A percentile compares a stretch with the other conserved stretches of the same genome.
These are phyloP conservation scores for Pristionchus pacificus DNA, from an alignment of 1,140 invertebrate genomes.

Conservation along the genomic window DNA sequence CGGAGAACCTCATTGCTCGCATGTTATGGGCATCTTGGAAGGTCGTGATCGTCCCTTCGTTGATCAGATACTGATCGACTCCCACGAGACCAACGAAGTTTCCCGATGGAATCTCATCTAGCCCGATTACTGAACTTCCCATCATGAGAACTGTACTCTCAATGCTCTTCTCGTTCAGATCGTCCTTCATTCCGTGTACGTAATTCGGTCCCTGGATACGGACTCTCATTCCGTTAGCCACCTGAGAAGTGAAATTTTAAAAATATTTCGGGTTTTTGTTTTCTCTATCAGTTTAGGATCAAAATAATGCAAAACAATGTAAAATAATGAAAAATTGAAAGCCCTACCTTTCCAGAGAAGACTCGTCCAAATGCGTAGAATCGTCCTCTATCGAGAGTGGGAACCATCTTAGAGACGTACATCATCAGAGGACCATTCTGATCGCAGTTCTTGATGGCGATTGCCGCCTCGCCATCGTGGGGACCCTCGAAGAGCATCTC, in stretches of 20 bases:
- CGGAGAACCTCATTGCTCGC: slow-evolving; percentile 81
- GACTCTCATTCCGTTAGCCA: slow-evolving; percentile 85
- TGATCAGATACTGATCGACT: slow-evolving; percentile 97
- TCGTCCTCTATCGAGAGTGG: slow-evolving; percentile 95
- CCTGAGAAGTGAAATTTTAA: too few relatives aligned
- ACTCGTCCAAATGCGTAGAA: slow-evolving; percentile 99
- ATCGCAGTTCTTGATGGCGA: slow-evolving; percentile 78
- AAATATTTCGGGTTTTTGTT: not conserved
- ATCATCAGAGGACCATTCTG: slow-evolving; percentile 96
- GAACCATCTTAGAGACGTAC: slow-evolving; percentile 99
- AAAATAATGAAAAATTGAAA: too few relatives aligned
- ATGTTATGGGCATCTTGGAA: slow-evolving; percentile 99
- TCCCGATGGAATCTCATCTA: slow-evolving; percentile 96
- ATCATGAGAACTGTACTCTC: slow-evolving; percentile 94
- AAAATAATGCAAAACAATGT: too few relatives aligned
- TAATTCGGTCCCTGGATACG: slow-evolving; percentile 98
- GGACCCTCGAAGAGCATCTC: slow-evolving; percentile 98
- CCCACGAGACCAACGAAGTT: slow-evolving; percentile 99
- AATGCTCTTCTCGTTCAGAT: slow-evolving; percentile 96
- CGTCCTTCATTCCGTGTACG: slow-evolving; percentile 93
- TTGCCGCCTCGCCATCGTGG: slow-evolving; percentile 87
- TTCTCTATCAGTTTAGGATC: too few relatives aligned
- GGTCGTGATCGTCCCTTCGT: slow-evolving; percentile 97
- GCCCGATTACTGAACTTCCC: slow-evolving; percentile 97
- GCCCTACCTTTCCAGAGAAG: slow-evolving; percentile 90